Base-by-base conservation (phyloP, 2,113 vertebrate species). In the Sinocyclocheilus grahami region DNA sequence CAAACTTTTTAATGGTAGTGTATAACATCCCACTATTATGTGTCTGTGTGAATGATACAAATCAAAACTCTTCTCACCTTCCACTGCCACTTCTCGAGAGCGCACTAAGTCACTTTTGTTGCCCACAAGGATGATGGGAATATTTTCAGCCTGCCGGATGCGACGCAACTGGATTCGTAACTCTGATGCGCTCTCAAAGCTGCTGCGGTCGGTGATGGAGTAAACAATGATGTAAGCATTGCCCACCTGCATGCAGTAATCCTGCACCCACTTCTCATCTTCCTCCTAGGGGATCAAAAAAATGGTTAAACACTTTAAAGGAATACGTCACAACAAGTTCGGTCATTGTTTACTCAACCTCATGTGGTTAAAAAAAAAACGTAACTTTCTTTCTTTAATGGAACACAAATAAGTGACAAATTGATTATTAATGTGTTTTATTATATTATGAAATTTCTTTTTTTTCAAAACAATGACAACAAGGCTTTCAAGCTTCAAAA, bases 121-220 rank as follows among this genome's bases (percentile, higher is more conserved):
- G 27, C 98, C 98, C 84, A 99, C 98, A 0, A 99, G 95, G 93
- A 99, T 99, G 91, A 99, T 97, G 91, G 98, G 97, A 90, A 99
- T 94, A 84, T 98, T 96, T 89, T 98, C 96, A 0, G 96, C 95
- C 91, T 96, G 97, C 2, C 97, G 96, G 0, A 90, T 90, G 0
- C 97, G 95, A 46, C 98, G 94, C 83, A 99, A 95, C 27, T 97
- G 96, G 87, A 98, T 97, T 53, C 97, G 96, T 53, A 99, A 95
- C 92, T 99, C 97, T 0, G 97, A 95, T 20, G 98, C 98, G 0
- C 96, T 97, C 89, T 99, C 96, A 0, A 99, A 99, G 92, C 97
- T 98, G 79, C 92, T 82, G 9, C 96, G 95, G 91, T 99, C 97
- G 0, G 97, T 98, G 90, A 99, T 92, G 37, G 98, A 99, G 94